Percentiles rank a stretch among this genome's conserved stretches.
Conservation (phyloP, 2,113 vertebrate species). For the Pantherophis guttatus region DNA sequence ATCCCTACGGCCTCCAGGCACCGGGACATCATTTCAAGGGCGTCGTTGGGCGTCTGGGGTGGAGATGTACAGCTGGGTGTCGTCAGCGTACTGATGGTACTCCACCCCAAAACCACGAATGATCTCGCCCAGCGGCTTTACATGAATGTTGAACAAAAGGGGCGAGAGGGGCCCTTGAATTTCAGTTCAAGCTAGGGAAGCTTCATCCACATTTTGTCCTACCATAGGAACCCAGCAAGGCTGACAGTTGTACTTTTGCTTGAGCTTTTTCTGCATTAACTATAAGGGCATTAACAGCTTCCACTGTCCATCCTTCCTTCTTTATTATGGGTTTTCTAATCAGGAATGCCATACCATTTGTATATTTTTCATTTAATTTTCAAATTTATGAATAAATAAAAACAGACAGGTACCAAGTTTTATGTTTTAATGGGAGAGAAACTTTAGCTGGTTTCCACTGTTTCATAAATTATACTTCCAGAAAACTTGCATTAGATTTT, state of each 20-base stretch:
- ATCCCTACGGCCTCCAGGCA: too few species aligned
- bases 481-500: neutral
- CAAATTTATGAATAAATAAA: neutral
- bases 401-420: neutral
- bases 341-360: neutral
- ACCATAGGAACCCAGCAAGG: neutral
- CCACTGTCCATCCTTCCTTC: neutral
- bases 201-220: neutral
- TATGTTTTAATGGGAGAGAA: neutral
- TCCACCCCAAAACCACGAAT: too few species aligned
- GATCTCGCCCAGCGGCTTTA: too few species aligned
- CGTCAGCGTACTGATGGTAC: too few species aligned
- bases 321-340: neutral
- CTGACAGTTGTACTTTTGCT: neutral
- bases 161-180: too few species aligned
- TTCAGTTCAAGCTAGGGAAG: neutral
- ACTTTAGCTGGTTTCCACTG: neutral
- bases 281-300: neutral
- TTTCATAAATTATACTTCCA: neutral
- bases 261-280: neutral
- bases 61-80: too few species aligned
- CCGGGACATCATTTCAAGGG: too few species aligned
- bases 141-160: too few species aligned
- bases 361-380: neutral
- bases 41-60: too few species aligned